Evolutionary conservation across 2,888 invertebrate genomes (phyloP), one percentile per base, ranked within the genome.

Genomic region (Sinhomidia bicolor): DNA sequence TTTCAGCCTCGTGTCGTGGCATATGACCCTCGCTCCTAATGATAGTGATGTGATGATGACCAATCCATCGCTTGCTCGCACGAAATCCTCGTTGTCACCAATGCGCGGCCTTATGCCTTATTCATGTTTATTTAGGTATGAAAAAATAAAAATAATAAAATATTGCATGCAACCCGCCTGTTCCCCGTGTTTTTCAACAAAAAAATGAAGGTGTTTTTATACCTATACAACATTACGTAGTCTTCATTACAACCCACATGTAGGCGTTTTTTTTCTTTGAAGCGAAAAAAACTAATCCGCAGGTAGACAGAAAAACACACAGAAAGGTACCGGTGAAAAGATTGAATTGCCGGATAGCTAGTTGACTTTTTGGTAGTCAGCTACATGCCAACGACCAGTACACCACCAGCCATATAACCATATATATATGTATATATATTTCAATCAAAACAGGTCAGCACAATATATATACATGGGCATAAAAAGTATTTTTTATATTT

Each of bases 1-100:
- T 79, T 12, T 29, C 71, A 54, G 86, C 86, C 86, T 68, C 86
- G 86, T 86, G 86, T 54, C 79, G 57, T 86, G 81, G 86, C 86
- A 81, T 86, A 86, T 86, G 86, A 86, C 81, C 81, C 86, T 74
- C 51, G 54, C 36, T 57, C 51, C 26, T 86, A 86, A 86, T 86
- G 86, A 86, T 86, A 86, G 80, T 86, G 86, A 81, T 79, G 85
- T 85, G 79, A 85, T 68, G 85, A 85, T 86, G 86, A 86, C 81
- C 86, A 86, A 85, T 85, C 68, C 68, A 85, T 85, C 79, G 85
- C 29, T 54, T 68, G 79, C 47, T 41, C 54, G 85, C 85, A 85
- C 78, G 79, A 79, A 85, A 85, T 79, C 54, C 79, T 85, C 79
- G 79, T 78, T 85, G 85, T 85, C 85, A 85, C 78, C 79, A 85